These are phyloP conservation scores for Drosophila nigricruria DNA, from an alignment of 2,888 invertebrate species.

Conservation along the genomic window DNA sequence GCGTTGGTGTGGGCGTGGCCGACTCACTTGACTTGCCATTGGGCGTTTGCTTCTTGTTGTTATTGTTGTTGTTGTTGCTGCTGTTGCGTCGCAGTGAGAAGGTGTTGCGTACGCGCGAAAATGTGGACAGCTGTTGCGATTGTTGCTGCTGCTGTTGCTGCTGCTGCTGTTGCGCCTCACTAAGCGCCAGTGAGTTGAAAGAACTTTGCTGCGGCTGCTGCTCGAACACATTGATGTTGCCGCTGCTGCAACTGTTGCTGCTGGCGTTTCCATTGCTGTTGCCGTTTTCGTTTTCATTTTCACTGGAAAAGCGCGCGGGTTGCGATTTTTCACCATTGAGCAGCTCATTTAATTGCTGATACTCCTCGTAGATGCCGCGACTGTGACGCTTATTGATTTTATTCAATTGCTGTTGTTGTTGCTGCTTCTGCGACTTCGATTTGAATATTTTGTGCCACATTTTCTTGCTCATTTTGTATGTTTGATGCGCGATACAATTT, in stretches of 20 bases:
- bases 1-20: constrained; percentile 42
- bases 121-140: constrained; percentile 78
- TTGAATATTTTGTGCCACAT: constrained; percentile 85
- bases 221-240: constrained; percentile 70
- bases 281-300: constrained; percentile 53
- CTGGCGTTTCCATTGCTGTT: constrained; percentile 21
- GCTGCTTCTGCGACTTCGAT: constrained; percentile 82
- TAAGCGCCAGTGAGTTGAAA: constrained; percentile 72
- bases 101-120: constrained; percentile 81
- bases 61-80: constrained; percentile 45
- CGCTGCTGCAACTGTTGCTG: constrained; percentile 22
- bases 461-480: constrained; percentile 82
- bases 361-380: constrained; percentile 81
- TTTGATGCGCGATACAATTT: constrained; percentile 11
- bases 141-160: constrained; percentile 67
- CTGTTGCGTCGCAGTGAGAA: constrained; percentile 67
- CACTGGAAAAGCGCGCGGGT: constrained; percentile 49
- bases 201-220: constrained; percentile 74
- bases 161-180: constrained; percentile 68
- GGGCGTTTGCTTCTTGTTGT: constrained; percentile 48
- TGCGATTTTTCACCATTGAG: constrained; percentile 59
- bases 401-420: constrained; percentile 59
- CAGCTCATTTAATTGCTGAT: constrained; percentile 78
- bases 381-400: constrained; percentile 81
- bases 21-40: constrained; percentile 77